A percentile compares a stretch with the other conserved stretches of the same genome.
Conservation (phyloP, 2,888 invertebrate genomes). For the Ischnus inquisitorius region DNA sequence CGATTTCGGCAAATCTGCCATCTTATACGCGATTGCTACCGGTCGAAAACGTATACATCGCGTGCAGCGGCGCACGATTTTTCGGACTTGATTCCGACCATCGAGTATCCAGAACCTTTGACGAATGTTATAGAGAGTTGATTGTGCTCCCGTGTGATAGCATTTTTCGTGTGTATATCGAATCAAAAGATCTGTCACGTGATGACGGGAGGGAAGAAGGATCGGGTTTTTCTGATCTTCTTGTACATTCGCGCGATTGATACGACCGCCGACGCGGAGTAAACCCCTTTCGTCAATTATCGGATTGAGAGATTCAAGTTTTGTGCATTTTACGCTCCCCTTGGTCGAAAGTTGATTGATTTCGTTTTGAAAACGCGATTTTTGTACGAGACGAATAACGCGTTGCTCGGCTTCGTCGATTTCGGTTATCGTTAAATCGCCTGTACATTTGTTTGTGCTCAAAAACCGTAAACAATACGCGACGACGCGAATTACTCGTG, state of each 20-base stretch:
- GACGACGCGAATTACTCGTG: constrained; percentile 43
- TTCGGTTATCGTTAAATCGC: neutral
- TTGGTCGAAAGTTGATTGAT: constrained; percentile 16
- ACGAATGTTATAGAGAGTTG: constrained; percentile 46
- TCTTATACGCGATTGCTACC: constrained; percentile 20
- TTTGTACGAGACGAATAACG: constrained; percentile 30
- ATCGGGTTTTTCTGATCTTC: constrained; percentile 54
- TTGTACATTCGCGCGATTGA: constrained; percentile 24
- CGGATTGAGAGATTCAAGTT: constrained; percentile 50
- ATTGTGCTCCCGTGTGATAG: constrained; percentile 58
- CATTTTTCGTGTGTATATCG: constrained; percentile 40
- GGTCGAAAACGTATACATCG: constrained; percentile 48
- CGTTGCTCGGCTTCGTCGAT: neutral
- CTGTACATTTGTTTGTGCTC: neutral
- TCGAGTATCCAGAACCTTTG: constrained; percentile 58
- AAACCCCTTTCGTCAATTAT: constrained; percentile 48
- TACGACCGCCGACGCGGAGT: constrained; percentile 59
- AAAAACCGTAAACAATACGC: constrained; percentile 54
- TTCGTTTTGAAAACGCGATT: constrained; percentile 11
- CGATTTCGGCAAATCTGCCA: constrained; percentile 50
- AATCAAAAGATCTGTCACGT: constrained; percentile 61
- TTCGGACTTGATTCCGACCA: constrained; percentile 44
- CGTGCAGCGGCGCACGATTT: constrained; percentile 40
- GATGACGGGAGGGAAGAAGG: constrained; percentile 54
- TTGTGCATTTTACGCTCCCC: constrained; percentile 10